Evolutionary conservation across 1,140 invertebrate genomes (phyloP).

Genomic region (Trachymyrmex cornetzi): DNA sequence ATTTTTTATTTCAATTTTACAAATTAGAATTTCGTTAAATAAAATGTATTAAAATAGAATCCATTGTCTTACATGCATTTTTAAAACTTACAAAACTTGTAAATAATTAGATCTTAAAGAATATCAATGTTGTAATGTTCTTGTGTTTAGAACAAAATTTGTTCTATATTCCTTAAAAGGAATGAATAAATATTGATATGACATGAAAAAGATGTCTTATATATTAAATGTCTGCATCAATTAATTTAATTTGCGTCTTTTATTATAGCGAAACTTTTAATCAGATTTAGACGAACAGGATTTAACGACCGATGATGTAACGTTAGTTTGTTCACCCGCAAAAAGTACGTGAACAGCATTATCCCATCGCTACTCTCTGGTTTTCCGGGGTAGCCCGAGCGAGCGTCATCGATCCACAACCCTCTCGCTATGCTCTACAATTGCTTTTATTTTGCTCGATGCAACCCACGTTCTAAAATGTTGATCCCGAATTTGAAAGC

Average conservation of each 20-base stretch:
- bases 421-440: slow-evolving; percentile 72
- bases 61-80: neutral
- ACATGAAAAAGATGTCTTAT: neutral
- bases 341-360: slow-evolving; percentile 53
- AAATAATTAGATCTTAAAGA: neutral
- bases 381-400: slow-evolving; percentile 76
- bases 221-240: neutral
- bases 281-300: neutral
- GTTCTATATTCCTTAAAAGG: neutral
- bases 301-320: neutral
- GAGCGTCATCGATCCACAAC: slow-evolving; percentile 77
- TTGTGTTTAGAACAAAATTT: neutral
- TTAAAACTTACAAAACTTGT: neutral
- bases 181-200: neutral
- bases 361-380: slow-evolving; percentile 61
- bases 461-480: slow-evolving; percentile 1
- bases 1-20: neutral
- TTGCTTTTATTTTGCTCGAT: slow-evolving; percentile 58
- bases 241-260: neutral
- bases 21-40: neutral
- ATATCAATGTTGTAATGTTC: neutral
- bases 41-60: neutral
- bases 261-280: neutral
- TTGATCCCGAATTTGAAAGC: slow-evolving; percentile 15
- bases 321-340: slow-evolving; percentile 45